Base-by-base conservation (phyloP, 37 sponge, comb jelly and placozoan species). In the Chondrosia reniformis region DNA sequence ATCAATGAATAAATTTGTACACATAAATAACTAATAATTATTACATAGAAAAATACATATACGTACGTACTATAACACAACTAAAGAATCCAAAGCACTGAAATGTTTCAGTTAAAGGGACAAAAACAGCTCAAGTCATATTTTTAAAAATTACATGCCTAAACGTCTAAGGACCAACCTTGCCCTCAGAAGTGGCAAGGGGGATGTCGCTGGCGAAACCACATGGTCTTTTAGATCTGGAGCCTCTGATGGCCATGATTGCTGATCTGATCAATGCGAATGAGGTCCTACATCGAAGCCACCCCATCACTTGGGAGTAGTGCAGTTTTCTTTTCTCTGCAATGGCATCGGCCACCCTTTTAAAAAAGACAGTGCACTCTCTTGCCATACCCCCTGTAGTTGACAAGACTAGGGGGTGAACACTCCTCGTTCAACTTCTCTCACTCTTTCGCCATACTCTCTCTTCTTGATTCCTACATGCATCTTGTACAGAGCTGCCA, bases 241-340 rank as follows among this genome's bases (percentile, higher is more conserved):
- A 69, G 1, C 72, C 78, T 33, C 40, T 78, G 63, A 57, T 58
- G 27, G 72, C 72, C 36, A 8, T 69, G 43, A 69, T 69, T 17
- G 72, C 41, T 4, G 72, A 69, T 40, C 72, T 40, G n/a, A 69
- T 1, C 12, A 69, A 6, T 1, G 72, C 43, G 21, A 69, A 69
- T 7, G 72, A 69, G 21, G 3, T 34, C 7, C 72, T 8, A 6
- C 72, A 39, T 69, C 72, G 39, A 25, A 69, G 4, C 43, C 4
- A 34, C 17, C 5, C 4, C 44, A 69, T 38, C 44, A 69, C 36
- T 34, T 69, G 32, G 4, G 72, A 34, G 43, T 10, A 69, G 4
- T 8, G 44, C 4, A 69, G 4, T 13, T 69, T 69, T 34, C 21
- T 69, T 34, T 37, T 69, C 9, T 69, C 72, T 4, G 72, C 43